A percentile compares a stretch with the other conserved stretches of the same genome.
Conservation (phyloP, 2,113 vertebrate species). For the Spea multiplicata region DNA sequence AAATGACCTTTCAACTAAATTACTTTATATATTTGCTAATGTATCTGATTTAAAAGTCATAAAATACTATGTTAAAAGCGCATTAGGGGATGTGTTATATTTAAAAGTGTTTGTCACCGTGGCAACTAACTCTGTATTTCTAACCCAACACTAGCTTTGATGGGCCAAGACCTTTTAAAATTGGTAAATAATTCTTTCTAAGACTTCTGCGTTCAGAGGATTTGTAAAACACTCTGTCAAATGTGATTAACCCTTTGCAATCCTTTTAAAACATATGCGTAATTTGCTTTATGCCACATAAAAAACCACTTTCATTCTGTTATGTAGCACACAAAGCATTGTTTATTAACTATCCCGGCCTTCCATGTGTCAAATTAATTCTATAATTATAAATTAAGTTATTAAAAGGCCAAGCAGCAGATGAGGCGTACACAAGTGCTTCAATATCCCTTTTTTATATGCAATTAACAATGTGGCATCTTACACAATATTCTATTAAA, state of each 20-base stretch:
- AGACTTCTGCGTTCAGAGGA: constrained; percentile 61
- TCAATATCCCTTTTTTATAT: no score
- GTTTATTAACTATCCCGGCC: no score
- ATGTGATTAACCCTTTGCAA: constrained; percentile 20
- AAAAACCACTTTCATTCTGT: neutral
- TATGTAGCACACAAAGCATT: neutral
- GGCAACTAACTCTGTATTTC: constrained; percentile 76
- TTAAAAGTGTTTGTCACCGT: constrained; percentile 82
- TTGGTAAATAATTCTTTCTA: constrained; percentile 73
- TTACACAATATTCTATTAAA: no score
- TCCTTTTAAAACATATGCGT: neutral
- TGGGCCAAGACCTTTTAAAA: constrained; percentile 79
- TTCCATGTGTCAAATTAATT: no score
- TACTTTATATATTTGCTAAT: constrained; percentile 84
- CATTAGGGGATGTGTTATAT: constrained; percentile 78
- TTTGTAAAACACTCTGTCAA: constrained; percentile 49
- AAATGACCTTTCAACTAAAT: constrained; percentile 82
- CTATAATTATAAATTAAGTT: no score
- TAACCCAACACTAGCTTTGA: constrained; percentile 72
- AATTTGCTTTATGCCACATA: neutral
- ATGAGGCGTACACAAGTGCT: no score
- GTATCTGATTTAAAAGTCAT: constrained; percentile 83
- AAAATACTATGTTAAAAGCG: constrained; percentile 83
- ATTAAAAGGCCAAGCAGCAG: no score
- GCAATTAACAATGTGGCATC: no score